Base-by-base conservation (phyloP, 1,140 invertebrate species). In the Chrysopa pallens region DNA sequence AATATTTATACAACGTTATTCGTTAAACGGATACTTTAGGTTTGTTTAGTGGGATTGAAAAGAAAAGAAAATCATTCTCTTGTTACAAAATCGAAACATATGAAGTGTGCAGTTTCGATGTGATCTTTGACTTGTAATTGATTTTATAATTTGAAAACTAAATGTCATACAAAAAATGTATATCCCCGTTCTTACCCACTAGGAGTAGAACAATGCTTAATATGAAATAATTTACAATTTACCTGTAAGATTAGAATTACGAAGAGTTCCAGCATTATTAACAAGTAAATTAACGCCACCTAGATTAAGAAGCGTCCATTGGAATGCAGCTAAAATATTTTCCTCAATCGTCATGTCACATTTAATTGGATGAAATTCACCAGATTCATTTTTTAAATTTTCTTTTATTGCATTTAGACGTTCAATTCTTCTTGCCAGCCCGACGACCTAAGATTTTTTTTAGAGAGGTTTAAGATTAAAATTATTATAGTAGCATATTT, bases 341-440 rank as follows among this genome's bases (percentile, higher is more conserved):
- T 73, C 64, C 50, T 78, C 75, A 2, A 71, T 64, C 6, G 59
- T 59, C 0, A 80, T 52, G 46, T 80, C 76, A 54, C 76, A 78
- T 41, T 69, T 57, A 8, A 65, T 54, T 0, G 63, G 38, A 39
- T 60, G 40, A 0, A 68, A 42, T 40, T 62, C 55, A 4, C 60
- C 60, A 9, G 29, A 6, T 36, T 47, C 6, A 47, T 11, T 31
- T 6, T 40, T 38, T 47, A 36, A 48, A 23, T 41, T 28, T 33
- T 48, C 48, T 37, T 46, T 44, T 39, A 51, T 33, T 44, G 65
- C 59, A 43, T 71, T 54, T 17, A 84, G 59, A 13, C 63, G 58
- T 2, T 74, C 61, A 6, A 69, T 48, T 41, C 76, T 68, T 36
- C 79, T 64, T 0, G 79, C 78, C 36, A 83, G 61, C 0, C 74